Evolutionary conservation across 2,797 vertebrate species (phyloP), one percentile per base, ranked within the genome.

Genomic region (Hemibagrus guttatus): DNA sequence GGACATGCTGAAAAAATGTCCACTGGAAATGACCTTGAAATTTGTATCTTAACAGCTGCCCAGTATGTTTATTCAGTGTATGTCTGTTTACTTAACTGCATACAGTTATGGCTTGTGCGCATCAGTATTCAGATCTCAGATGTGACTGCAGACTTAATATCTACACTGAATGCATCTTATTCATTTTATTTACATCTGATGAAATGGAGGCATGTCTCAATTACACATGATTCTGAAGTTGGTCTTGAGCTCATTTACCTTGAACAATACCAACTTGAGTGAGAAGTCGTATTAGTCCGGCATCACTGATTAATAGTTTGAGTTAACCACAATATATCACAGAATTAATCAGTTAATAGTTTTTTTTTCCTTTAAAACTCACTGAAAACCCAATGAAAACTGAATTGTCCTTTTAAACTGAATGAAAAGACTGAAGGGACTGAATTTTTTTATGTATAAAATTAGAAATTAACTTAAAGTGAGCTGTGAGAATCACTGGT

Each of bases 11-110:
- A 84, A 86, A 89, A 84, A 89, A 14, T 9, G 83, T 88, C 80
- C 69, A 85, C 78, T 78, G 86, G 84, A 90, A 92, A 92, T 88
- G 84, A 81, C 59, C 49, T 84, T 46, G 83, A 86, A 90, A 91
- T 90, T 84, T 80, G 74, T 46, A n/a, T 75, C 46, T 52, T 28
- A 75, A 26, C 72, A 75, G 46, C 6, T n/a, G 26, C 52, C 12
- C 26, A 28, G 23, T 17, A n/a, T 75, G 26, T 52, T 52, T 12
- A 39, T 71, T 63, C 26, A 63, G 11, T 63, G 61, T n/a, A 4
- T 61, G 59, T 61, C 26, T 9, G 8, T 49, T 16, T 31, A 17
- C 13, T 66, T 6, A 28, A 31, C 6, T 66, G 64, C 64, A 39
- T 39, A 21, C 6, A 71, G 8, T 71, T 17, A 21, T 7, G 35